phyloP scores from a whole-genome alignment of 2,888 invertebrate species.

The Adineta ricciae region DNA sequence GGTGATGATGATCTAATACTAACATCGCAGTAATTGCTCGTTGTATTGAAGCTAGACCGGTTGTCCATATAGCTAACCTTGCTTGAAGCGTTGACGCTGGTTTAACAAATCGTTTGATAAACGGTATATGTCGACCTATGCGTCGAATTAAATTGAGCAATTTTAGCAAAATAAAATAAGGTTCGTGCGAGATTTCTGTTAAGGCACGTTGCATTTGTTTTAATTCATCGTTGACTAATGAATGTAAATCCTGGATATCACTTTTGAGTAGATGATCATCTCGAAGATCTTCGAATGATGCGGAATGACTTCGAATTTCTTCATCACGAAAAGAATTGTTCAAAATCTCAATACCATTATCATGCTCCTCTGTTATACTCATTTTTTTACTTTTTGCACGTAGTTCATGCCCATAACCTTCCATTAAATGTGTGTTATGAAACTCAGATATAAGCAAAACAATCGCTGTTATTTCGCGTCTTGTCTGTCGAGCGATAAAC shows the following conservation, averaged over 20 bases:
- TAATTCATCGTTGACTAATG: conserved; percentile 12
- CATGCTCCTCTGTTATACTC: too few relatives aligned
- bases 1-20: neutral
- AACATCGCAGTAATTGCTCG: neutral
- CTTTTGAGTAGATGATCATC: conserved; percentile 7
- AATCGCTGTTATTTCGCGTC: conserved; percentile 13
- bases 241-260: conserved; percentile 16
- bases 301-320: neutral
- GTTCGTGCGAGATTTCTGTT: neutral
- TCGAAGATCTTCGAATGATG: neutral
- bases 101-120: neutral
- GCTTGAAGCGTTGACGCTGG: neutral
- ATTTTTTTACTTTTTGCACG: too few relatives aligned
- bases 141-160: neutral
- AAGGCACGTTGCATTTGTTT: conserved; percentile 5
- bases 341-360: too few relatives aligned
- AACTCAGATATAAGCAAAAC: neutral
- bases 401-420: neutral
- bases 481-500: neutral
- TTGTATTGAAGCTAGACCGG: neutral
- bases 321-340: neutral
- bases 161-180: neutral
- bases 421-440: neutral
- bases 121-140: neutral
- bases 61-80: neutral